Conservation (phyloP, 2,888 invertebrate species). For the Spilosoma lubricipeda region DNA sequence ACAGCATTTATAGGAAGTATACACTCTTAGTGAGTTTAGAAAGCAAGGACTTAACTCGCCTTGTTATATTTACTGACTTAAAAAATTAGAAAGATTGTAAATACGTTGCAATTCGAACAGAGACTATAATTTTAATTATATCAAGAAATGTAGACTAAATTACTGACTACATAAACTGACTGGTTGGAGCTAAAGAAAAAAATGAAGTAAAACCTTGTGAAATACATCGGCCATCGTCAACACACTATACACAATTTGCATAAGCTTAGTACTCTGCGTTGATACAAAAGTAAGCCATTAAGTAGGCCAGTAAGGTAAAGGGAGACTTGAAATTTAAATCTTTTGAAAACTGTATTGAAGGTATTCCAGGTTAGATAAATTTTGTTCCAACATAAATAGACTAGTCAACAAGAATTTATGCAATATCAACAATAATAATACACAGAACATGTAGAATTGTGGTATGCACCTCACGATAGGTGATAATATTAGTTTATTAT, state of each 20-base stretch:
- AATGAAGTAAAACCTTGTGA: background rate
- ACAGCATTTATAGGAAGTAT: background rate
- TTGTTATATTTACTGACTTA: background rate
- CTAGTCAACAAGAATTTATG: background rate
- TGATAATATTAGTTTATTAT: too few species aligned
- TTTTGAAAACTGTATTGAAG: background rate
- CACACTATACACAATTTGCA: too few species aligned
- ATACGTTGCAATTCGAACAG: background rate
- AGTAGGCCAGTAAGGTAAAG: background rate
- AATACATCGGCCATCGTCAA: background rate
- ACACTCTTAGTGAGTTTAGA: constrained; percentile 4
- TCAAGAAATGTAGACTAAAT: background rate
- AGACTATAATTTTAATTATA: background rate
- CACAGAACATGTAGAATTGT: background rate
- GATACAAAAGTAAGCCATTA: background rate
- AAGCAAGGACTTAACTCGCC: background rate
- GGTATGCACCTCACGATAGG: background rate
- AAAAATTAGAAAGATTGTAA: background rate
- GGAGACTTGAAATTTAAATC: background rate
- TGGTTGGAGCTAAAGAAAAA: background rate
- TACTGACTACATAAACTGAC: background rate
- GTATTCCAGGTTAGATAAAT: background rate
- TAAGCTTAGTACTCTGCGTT: background rate
- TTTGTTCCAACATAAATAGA: background rate
- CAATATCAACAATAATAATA: background rate